Base-by-base conservation (phyloP, 1,140 invertebrate genomes). In the Drosophila athabasca region DNA sequence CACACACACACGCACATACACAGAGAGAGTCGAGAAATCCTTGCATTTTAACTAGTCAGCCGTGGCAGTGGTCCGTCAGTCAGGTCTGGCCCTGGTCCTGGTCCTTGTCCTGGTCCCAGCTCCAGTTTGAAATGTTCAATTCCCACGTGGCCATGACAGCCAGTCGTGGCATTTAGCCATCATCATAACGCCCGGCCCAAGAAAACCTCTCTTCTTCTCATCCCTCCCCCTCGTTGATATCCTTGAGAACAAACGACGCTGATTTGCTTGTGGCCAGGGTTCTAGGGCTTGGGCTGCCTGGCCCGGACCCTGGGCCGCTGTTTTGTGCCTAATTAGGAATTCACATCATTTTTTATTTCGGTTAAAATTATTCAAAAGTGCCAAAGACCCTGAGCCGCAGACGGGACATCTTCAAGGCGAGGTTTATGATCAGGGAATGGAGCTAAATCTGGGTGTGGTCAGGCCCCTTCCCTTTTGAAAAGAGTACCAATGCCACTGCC, bases 271-370 rank as follows among this genome's bases (percentile, higher is more conserved):
- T 57, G 29, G 35, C 35, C 3, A 39, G 35, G 35, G 35, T 39
- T 4, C 11, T 3, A 13, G 11, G 35, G 35, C 35, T 5, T 39
- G 11, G 64, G 43, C 59, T 48, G 55, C 45, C 53, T 73, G 60
- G 24, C 69, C 31, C 31, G 3, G 31, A 35, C 31, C 31, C 3
- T 35, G 35, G 9, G 50, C 22, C 54, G 24, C 26, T 64, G 61
- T 58, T 68, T 72, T 79, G 65, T 64, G 81, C 75, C 84, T 90
- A 90, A 90, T 90, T 90, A 90, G 75, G 71, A 90, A 90, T 90
- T 90, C 89, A 90, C 89, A 90, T 90, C 84, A 84, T 87, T 90
- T 90, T 90, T 90, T 90, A 90, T 90, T 90, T 83, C 76, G 90
- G 79, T 84, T 90, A 83, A 90, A 90, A 90, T 90, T 90, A 90